A percentile compares a stretch with the other conserved stretches of the same genome.
Conservation (phyloP, 2,888 invertebrate genomes). For the Limenitis camilla region DNA sequence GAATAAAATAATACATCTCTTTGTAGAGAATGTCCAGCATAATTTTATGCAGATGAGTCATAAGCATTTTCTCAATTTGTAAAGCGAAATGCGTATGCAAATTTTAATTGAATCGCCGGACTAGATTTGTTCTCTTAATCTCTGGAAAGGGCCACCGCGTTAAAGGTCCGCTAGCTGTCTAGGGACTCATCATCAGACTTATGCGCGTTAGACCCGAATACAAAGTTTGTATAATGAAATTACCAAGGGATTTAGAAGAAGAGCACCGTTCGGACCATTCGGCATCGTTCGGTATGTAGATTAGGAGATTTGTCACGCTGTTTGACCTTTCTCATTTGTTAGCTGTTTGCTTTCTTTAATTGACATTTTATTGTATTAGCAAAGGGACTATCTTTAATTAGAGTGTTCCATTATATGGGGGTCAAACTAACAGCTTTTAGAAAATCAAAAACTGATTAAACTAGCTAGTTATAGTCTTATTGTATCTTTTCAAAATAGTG, state of each 20-base stretch:
- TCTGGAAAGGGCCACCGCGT: slow-evolving; percentile 30
- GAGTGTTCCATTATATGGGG: too few relatives aligned
- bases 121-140: slow-evolving; percentile 42
- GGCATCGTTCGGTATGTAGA: slow-evolving; percentile 2
- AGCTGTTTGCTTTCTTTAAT: background rate
- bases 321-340: slow-evolving; percentile 5
- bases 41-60: background rate
- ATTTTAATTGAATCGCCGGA: slow-evolving; percentile 58
- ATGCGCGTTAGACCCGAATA: slow-evolving; percentile 27
- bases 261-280: slow-evolving; percentile 4
- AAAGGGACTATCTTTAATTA: too few relatives aligned
- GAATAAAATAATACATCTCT: background rate
- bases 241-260: slow-evolving; percentile 17
- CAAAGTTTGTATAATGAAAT: slow-evolving; percentile 27
- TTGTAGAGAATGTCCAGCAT: background rate
- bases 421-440: too few relatives aligned
- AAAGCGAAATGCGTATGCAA: slow-evolving; percentile 39
- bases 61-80: slow-evolving; percentile 26
- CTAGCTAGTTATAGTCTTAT: too few relatives aligned
- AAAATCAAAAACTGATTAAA: too few relatives aligned
- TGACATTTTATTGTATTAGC: background rate
- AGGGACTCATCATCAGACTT: slow-evolving; percentile 35
- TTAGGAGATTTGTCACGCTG: slow-evolving; percentile 8
- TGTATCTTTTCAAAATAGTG: too few relatives aligned
- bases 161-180: slow-evolving; percentile 30